These are phyloP conservation scores for Mastomys natalensis DNA, from an alignment of 2,113 vertebrate species.

Conservation along the genomic window DNA sequence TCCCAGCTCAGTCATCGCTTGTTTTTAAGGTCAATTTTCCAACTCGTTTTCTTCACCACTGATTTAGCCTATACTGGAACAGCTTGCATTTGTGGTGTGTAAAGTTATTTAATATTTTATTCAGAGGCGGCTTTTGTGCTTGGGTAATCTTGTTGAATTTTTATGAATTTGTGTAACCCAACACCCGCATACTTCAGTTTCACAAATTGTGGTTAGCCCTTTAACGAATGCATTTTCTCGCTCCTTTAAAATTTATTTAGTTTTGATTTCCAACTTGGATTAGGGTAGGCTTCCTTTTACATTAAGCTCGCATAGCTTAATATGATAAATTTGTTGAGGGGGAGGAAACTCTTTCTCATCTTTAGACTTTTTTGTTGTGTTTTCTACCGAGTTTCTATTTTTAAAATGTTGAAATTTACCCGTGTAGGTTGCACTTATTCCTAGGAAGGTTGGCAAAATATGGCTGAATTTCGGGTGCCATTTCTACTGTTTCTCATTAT, in stretches of 20 bases:
- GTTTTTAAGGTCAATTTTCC: slow-evolving; percentile 56
- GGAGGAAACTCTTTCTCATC: background rate
- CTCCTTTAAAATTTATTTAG: slow-evolving; percentile 28
- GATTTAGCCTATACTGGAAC: slow-evolving; percentile 3
- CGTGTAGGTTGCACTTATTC: slow-evolving; percentile 61
- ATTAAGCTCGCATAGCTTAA: slow-evolving; percentile 68
- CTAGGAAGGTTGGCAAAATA: slow-evolving; percentile 71
- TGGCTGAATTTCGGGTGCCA: slow-evolving; percentile 67
- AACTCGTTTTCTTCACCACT: slow-evolving; percentile 17
- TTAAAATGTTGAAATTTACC: slow-evolving; percentile 74
- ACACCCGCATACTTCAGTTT: slow-evolving; percentile 48
- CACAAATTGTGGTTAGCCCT: slow-evolving; percentile 42
- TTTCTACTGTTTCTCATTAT: slow-evolving; percentile 59
- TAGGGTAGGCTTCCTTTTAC: slow-evolving; percentile 61
- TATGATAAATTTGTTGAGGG: background rate
- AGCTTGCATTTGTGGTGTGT: slow-evolving; percentile 21
- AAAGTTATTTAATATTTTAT: slow-evolving; percentile 60
- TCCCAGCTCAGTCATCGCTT: background rate
- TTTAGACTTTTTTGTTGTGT: slow-evolving; percentile 72
- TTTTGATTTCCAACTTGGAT: slow-evolving; percentile 55
- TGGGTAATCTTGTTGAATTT: slow-evolving; percentile 56
- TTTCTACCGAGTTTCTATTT: slow-evolving; percentile 67
- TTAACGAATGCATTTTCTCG: slow-evolving; percentile 66
- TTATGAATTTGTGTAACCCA: slow-evolving; percentile 16
- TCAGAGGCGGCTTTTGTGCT: slow-evolving; percentile 53